Conservation (phyloP, 2,113 vertebrate genomes). For the Centropus bengalensis region DNA sequence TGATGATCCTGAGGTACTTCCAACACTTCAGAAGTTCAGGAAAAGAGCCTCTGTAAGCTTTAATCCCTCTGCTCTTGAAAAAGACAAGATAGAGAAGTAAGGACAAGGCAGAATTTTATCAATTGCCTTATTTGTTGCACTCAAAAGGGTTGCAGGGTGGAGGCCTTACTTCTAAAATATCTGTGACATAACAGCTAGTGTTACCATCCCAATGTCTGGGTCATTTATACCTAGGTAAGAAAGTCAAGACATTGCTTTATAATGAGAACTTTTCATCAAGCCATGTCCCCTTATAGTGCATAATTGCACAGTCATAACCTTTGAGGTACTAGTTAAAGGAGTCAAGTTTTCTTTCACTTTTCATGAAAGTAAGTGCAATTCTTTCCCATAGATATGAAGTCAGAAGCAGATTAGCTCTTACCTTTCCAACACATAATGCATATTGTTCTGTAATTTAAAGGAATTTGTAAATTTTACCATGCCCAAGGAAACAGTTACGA, state of each 20-base stretch:
- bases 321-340: not conserved
- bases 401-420: not conserved
- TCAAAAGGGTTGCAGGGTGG: not conserved
- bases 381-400: not conserved
- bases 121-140: not conserved
- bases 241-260: not conserved
- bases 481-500: not conserved
- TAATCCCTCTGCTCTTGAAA: conserved; percentile 4
- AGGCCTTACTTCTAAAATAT: not conserved
- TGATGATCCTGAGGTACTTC: not conserved
- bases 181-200: not conserved
- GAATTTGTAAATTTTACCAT: not conserved
- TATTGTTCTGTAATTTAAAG: not conserved
- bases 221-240: not conserved
- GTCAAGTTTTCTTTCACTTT: not conserved
- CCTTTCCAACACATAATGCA: not conserved
- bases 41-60: not conserved
- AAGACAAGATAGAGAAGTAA: not conserved
- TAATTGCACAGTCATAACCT: accelerated
- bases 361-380: not conserved
- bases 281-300: accelerated
- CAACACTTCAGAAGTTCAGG: not conserved
- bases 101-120: not conserved
- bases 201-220: not conserved
- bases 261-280: not conserved